phyloP scores from a whole-genome alignment of 2,797 vertebrate genomes.

The Cichlasoma orientale region DNA sequence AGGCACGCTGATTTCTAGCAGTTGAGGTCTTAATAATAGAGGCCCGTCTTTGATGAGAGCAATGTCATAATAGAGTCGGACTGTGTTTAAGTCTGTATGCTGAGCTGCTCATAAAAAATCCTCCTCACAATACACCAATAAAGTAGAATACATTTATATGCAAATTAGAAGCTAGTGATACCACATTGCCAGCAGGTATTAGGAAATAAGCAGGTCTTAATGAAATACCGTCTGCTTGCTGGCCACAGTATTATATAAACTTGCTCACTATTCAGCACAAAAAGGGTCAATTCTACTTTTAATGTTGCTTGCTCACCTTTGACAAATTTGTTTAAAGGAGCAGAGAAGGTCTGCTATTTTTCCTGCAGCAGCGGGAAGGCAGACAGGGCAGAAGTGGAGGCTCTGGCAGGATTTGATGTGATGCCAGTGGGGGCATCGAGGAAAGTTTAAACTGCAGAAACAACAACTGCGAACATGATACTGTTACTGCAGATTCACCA shows the following conservation, averaged over 20 bases:
- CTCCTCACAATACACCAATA: slow-evolving; percentile 51
- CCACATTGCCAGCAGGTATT: slow-evolving; percentile 63
- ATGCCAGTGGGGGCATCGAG: slow-evolving; percentile 21
- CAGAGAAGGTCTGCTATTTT: slow-evolving; percentile 10
- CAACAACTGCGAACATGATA: slow-evolving; percentile 24
- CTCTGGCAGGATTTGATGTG: slow-evolving; percentile 37
- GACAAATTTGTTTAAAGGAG: slow-evolving; percentile 52
- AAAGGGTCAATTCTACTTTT: slow-evolving; percentile 44
- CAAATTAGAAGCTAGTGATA: slow-evolving; percentile 57
- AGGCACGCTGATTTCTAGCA: slow-evolving; percentile 22
- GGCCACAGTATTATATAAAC: slow-evolving; percentile 31
- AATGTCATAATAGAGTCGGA: slow-evolving; percentile 47
- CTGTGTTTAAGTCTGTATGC: slow-evolving; percentile 50
- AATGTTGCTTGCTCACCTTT: slow-evolving; percentile 65
- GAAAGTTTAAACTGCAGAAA: slow-evolving; percentile 42
- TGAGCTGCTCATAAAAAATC: slow-evolving; percentile 58
- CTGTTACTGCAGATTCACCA: slow-evolving; percentile 26
- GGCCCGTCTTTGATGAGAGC: slow-evolving; percentile 56
- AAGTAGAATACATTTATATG: slow-evolving; percentile 68
- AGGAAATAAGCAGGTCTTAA: slow-evolving; percentile 64
- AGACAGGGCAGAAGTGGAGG: slow-evolving; percentile 5
- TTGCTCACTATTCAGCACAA: slow-evolving; percentile 42
- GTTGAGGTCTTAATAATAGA: slow-evolving; percentile 48
- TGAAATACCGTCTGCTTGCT: slow-evolving; percentile 62
- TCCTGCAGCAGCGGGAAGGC: slow-evolving; percentile 7